Conservation (phyloP, 2,888 invertebrate genomes). For the Apotomis turbidana region DNA sequence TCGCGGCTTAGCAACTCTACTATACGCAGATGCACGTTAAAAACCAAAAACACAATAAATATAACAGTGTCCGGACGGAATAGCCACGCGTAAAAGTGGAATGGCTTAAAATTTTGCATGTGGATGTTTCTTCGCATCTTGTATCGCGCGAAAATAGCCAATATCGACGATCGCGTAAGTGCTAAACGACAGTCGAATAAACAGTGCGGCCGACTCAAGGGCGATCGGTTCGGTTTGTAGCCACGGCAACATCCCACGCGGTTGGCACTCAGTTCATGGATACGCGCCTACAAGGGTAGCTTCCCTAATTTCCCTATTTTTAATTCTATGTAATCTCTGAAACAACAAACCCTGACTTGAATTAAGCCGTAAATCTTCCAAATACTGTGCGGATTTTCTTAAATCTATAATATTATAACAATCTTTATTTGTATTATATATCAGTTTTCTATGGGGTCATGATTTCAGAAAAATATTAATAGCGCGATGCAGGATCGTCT, state of each 20-base stretch:
- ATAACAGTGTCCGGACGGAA: slow-evolving; percentile 20
- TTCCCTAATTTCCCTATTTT: not conserved
- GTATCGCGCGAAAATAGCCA: slow-evolving; percentile 76
- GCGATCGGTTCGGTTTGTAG: slow-evolving; percentile 64
- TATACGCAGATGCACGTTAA: not conserved
- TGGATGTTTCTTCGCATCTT: slow-evolving; percentile 62
- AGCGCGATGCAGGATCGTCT: too few species aligned
- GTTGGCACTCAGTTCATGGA: slow-evolving; percentile 37
- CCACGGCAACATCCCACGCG: slow-evolving; percentile 60
- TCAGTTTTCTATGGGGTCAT: too few species aligned
- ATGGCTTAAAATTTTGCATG: slow-evolving; percentile 53
- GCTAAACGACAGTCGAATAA: slow-evolving; percentile 81
- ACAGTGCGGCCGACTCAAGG: slow-evolving; percentile 74
- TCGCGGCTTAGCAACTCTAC: too few species aligned
- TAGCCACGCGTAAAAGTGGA: slow-evolving; percentile 47
- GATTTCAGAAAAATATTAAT: too few species aligned
- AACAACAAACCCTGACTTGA: too few species aligned
- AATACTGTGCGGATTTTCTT: too few species aligned
- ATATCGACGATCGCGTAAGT: slow-evolving; percentile 78
- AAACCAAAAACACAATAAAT: slow-evolving; percentile 1
- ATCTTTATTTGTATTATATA: too few species aligned
- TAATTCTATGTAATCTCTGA: too few species aligned
- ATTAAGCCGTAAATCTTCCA: too few species aligned
- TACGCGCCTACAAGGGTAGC: slow-evolving; percentile 11
- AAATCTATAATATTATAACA: too few species aligned